These are phyloP conservation scores for Hippotragus niger DNA, from an alignment of 2,113 vertebrate species.

Conservation along the genomic window DNA sequence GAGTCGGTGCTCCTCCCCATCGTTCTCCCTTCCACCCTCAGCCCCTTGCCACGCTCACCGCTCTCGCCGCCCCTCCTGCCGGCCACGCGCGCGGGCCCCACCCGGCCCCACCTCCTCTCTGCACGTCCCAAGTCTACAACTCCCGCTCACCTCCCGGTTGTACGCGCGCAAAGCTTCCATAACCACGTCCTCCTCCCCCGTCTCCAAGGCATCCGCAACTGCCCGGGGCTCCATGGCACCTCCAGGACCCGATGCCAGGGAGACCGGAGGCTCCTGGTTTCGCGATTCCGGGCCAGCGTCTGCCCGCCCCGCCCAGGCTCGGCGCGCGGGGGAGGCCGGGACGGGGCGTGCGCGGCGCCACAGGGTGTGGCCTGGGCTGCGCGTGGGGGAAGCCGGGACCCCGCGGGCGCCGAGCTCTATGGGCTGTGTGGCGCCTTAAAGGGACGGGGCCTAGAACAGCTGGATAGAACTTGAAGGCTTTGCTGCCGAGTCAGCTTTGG, in stretches of 20 bases:
- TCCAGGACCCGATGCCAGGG: neutral
- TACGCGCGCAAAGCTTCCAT: constrained; percentile 85
- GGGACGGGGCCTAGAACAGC: neutral
- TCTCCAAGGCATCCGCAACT: constrained; percentile 87
- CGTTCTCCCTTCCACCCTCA: neutral
- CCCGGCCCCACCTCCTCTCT: neutral
- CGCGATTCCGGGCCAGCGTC: accelerated
- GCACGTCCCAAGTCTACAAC: neutral
- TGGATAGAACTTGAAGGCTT: accelerated
- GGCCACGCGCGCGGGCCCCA: neutral
- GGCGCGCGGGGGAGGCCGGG: neutral
- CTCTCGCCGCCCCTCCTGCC: neutral
- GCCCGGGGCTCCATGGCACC: constrained; percentile 86
- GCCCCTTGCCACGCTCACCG: neutral
- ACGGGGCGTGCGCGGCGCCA: neutral
- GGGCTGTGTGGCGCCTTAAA: neutral
- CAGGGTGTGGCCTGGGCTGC: neutral
- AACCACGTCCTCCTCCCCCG: constrained; percentile 83
- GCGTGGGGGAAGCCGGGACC: neutral
- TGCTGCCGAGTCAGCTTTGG: constrained; percentile 8
- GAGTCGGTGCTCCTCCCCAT: neutral
- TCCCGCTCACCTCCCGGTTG: constrained; percentile 84
- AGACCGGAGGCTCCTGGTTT: accelerated
- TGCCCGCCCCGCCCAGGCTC: neutral
- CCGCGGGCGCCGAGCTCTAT: accelerated